phyloP scores from a whole-genome alignment of 2,888 invertebrate species.

The Plutella xylostella region DNA sequence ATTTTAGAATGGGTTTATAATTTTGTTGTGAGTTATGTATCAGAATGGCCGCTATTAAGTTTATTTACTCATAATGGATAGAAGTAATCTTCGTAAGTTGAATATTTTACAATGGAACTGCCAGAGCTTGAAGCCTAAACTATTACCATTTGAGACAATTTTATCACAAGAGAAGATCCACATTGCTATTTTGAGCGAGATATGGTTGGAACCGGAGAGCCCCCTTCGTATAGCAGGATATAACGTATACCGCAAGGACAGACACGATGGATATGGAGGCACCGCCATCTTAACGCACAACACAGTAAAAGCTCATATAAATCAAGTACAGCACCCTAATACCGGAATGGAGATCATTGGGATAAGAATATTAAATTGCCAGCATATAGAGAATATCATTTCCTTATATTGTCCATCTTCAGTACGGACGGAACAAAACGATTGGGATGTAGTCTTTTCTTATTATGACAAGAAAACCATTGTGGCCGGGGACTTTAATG shows the following conservation, averaged over 20 bases:
- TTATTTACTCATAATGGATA: too few relatives aligned
- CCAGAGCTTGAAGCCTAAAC: conserved; percentile 9
- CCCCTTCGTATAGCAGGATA: conserved; percentile 10
- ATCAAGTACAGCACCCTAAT: conserved; percentile 3
- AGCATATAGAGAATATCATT: conserved; percentile 17
- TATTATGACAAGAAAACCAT: conserved; percentile 10
- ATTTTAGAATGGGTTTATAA: too few relatives aligned
- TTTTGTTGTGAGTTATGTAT: conserved; percentile 1
- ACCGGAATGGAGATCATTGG: conserved; percentile 15
- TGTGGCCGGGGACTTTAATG: conserved; percentile 23
- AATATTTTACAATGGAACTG: too few relatives aligned
- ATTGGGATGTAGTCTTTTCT: conserved; percentile 21
- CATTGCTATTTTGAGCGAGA: too few relatives aligned
- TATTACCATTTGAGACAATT: conserved; percentile 1
- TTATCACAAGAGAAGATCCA: conserved; percentile 10
- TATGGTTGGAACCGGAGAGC: conserved; percentile 10
- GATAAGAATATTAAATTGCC: conserved; percentile 20
- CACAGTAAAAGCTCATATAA: too few relatives aligned
- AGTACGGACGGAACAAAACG: conserved; percentile 9
- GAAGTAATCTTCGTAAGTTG: too few relatives aligned
- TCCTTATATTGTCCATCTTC: conserved; percentile 20
- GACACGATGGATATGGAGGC: conserved; percentile 15
- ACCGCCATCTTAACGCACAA: conserved; percentile 18
- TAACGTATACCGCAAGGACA: conserved; percentile 14
- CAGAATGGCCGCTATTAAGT: conserved; percentile 9